A percentile compares a stretch with the other conserved stretches of the same genome.
phyloP scores from a whole-genome alignment of 2,113 vertebrate genomes.

The Rhinolophus sinicus region DNA sequence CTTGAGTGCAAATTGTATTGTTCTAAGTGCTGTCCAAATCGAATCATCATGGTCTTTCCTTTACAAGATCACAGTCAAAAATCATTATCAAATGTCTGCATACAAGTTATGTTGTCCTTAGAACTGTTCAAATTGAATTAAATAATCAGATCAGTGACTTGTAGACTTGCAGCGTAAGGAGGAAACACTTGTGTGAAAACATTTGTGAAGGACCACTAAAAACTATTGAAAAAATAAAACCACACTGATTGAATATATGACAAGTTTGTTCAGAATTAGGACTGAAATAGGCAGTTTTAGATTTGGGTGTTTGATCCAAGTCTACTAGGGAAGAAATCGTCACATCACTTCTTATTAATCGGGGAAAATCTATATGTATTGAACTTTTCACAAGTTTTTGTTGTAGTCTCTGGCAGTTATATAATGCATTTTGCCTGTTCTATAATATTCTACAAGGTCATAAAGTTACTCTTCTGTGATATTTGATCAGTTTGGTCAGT shows the following conservation, averaged over 20 bases:
- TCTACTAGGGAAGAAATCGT: neutral
- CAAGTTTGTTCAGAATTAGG: neutral
- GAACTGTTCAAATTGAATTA: constrained; percentile 56
- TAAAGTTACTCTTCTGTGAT: neutral
- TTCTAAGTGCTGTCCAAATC: constrained; percentile 64
- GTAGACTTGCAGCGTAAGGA: neutral
- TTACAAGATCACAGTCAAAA: constrained; percentile 40
- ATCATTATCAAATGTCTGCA: constrained; percentile 1
- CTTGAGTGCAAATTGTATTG: constrained; percentile 20
- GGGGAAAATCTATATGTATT: neutral
- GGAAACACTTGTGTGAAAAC: neutral
- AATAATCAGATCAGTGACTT: constrained; percentile 42
- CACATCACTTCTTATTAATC: neutral
- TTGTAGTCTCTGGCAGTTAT: neutral
- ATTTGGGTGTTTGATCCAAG: neutral
- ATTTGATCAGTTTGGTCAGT: constrained; percentile 12
- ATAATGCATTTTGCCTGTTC: neutral
- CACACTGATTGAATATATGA: neutral
- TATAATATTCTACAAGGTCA: neutral
- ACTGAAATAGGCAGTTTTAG: neutral
- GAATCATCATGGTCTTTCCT: constrained; percentile 42
- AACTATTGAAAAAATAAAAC: constrained; percentile 19
- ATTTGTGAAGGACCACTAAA: neutral
- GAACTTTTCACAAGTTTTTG: constrained; percentile 5
- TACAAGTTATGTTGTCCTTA: constrained; percentile 51